phyloP scores from a whole-genome alignment of 1,140 invertebrate genomes.

The Papilio machaon region DNA sequence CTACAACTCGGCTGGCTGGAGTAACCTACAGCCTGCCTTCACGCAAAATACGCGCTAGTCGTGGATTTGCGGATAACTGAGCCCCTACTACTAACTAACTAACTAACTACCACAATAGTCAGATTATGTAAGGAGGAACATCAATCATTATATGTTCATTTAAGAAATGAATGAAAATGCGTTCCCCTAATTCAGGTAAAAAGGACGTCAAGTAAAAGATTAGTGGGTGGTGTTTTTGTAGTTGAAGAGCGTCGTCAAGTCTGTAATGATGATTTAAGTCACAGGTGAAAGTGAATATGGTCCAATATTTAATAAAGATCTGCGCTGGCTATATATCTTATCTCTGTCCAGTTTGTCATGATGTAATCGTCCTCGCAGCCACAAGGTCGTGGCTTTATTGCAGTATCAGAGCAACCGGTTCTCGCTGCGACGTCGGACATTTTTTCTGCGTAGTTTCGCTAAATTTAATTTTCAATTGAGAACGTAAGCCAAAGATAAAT shows the following conservation, averaged over 20 bases:
- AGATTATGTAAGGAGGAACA: too few relatives aligned
- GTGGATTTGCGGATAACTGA: too few relatives aligned
- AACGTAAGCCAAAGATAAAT: conserved; percentile 38
- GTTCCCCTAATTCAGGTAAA: too few relatives aligned
- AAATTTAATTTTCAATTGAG: conserved; percentile 38
- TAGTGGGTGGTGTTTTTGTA: background rate
- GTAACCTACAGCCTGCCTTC: too few relatives aligned
- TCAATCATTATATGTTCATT: too few relatives aligned
- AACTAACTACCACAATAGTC: too few relatives aligned
- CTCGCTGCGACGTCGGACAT: conserved; percentile 21
- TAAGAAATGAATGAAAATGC: too few relatives aligned
- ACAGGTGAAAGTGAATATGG: background rate
- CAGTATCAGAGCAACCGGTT: conserved; percentile 33
- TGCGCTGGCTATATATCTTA: background rate
- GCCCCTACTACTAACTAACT: too few relatives aligned
- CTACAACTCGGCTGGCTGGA: too few relatives aligned
- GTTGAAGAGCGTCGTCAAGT: too few relatives aligned
- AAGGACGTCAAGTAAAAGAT: background rate
- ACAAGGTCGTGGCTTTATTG: conserved; percentile 36
- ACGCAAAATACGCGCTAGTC: too few relatives aligned
- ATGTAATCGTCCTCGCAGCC: conserved; percentile 34
- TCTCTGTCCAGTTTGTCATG: conserved; percentile 23
- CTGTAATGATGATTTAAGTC: background rate
- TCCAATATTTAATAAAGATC: background rate
- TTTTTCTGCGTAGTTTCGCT: conserved; percentile 38